phyloP scores from a whole-genome alignment of 2,113 vertebrate species.

The Corydoras sp. region DNA sequence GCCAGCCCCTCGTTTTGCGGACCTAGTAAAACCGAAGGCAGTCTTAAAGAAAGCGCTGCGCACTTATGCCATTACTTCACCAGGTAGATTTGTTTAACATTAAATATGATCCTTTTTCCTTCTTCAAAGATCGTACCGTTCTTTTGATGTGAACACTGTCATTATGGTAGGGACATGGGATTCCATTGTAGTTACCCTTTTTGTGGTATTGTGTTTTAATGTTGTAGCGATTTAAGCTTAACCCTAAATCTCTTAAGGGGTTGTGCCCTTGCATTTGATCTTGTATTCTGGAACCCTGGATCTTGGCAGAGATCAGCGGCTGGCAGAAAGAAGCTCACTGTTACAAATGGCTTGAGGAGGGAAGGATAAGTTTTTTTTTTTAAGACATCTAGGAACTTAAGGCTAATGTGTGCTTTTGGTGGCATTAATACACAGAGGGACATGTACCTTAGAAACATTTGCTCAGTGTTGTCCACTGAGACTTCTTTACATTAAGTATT shows the following conservation, averaged over 20 bases:
- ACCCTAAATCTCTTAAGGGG: slow-evolving; percentile 25
- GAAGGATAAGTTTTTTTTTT: slow-evolving; percentile 51
- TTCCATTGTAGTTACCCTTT: slow-evolving; percentile 18
- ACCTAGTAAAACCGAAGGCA: slow-evolving; percentile 54
- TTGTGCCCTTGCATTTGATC: slow-evolving; percentile 51
- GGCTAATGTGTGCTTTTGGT: slow-evolving; percentile 66
- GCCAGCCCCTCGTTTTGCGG: slow-evolving; percentile 63
- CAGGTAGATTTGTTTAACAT: slow-evolving; percentile 6
- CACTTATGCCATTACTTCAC: background rate
- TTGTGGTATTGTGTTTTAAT: slow-evolving; percentile 23
- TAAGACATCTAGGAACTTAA: slow-evolving; percentile 53
- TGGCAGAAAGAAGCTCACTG: slow-evolving; percentile 46
- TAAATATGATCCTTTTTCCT: slow-evolving; percentile 28
- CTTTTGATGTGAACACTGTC: slow-evolving; percentile 32
- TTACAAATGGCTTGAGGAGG: slow-evolving; percentile 51
- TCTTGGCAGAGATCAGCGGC: slow-evolving; percentile 49
- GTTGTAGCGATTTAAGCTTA: slow-evolving; percentile 21
- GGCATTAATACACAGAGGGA: slow-evolving; percentile 47
- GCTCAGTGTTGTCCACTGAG: background rate
- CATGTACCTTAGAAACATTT: slow-evolving; percentile 3
- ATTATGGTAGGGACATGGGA: slow-evolving; percentile 11
- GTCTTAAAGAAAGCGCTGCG: slow-evolving; percentile 40
- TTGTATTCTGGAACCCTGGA: slow-evolving; percentile 41
- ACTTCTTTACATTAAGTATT: background rate
- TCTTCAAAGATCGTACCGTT: slow-evolving; percentile 32